These are phyloP conservation scores for Aricia agestis DNA, from an alignment of 1,140 invertebrate species.

Conservation along the genomic window DNA sequence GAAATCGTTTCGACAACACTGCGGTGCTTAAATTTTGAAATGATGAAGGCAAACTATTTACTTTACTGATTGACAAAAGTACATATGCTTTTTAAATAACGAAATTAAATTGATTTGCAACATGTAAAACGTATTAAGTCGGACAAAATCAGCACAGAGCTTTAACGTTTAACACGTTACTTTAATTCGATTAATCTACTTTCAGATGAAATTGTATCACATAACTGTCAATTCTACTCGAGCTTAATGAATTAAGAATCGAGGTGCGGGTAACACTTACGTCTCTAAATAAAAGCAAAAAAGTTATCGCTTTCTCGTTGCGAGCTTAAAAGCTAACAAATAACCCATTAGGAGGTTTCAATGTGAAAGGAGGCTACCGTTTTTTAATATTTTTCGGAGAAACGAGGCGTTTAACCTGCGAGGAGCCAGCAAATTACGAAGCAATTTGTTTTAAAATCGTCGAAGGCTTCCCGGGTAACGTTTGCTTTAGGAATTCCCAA, in stretches of 20 bases:
- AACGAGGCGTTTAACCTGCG: background rate
- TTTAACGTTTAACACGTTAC: background rate
- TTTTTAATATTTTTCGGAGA: background rate
- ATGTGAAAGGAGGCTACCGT: background rate
- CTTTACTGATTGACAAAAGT: no score
- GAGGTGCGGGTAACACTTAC: background rate
- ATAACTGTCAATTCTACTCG: background rate
- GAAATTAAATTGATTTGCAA: background rate
- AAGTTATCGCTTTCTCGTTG: background rate
- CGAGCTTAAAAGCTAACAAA: background rate
- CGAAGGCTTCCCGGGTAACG: background rate
- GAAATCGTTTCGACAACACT: background rate
- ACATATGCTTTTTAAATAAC: no score
- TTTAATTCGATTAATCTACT: background rate
- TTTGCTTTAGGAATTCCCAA: constrained; percentile 9
- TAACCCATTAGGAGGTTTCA: background rate
- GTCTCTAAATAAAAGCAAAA: background rate
- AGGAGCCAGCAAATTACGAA: background rate
- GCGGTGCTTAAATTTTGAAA: background rate
- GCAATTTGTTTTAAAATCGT: constrained; percentile 3
- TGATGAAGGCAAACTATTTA: no score
- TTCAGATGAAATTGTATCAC: background rate
- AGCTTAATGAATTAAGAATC: background rate
- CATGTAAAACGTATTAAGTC: background rate
- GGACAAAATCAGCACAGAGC: background rate